phyloP scores from a whole-genome alignment of 2,797 vertebrate species.

The Ctenosaura bakeri region DNA sequence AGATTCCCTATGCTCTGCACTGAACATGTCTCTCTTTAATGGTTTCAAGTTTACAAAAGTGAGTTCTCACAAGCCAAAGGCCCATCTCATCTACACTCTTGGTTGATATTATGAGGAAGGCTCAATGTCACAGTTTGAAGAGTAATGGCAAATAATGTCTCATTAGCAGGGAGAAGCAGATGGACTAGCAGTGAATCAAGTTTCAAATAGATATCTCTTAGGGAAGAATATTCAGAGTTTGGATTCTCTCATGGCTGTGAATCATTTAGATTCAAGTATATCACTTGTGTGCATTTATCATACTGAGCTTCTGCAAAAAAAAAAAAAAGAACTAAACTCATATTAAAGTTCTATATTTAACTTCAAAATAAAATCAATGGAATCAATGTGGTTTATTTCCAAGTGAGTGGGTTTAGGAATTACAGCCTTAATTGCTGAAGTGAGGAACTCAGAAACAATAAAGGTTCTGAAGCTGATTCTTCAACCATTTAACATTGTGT shows the following conservation, averaged over 20 bases:
- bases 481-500: background rate
- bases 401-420: background rate
- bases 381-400: constrained; percentile 12
- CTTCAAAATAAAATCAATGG: constrained; percentile 32
- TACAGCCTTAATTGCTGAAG: background rate
- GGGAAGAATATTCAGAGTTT: background rate
- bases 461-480: background rate
- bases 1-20: too few species aligned
- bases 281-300: background rate
- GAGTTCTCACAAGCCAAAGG: background rate
- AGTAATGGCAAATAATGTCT: background rate
- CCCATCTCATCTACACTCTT: background rate
- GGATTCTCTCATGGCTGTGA: background rate
- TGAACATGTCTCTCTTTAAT: too few species aligned
- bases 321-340: background rate
- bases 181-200: background rate
- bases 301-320: background rate
- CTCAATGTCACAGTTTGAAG: background rate
- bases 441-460: constrained; percentile 18
- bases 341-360: constrained; percentile 2
- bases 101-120: background rate
- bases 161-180: too few species aligned
- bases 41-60: background rate
- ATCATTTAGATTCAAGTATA: background rate
- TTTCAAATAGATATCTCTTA: background rate